Evolutionary conservation across 2,888 invertebrate genomes (phyloP), one percentile per base, ranked within the genome.

Genomic region (Nomada flava): DNA sequence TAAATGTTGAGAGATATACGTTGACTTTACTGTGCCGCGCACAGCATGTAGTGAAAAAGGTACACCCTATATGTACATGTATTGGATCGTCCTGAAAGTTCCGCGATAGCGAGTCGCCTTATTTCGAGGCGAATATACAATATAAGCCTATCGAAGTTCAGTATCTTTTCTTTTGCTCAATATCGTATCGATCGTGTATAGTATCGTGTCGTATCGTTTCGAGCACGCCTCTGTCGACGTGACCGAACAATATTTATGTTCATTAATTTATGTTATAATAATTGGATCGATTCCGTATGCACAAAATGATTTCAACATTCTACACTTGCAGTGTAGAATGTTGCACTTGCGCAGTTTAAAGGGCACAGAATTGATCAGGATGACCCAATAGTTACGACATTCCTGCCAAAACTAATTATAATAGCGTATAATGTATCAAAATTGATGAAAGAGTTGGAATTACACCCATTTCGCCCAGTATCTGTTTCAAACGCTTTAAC

Each of bases 351-450:
- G 42, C 11, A 9, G 42, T 15, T 68, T 4, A 1, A 11, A 11
- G 20, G 36, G 5, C 18, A 36, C 50, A 13, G 2, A 42, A 68
- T 26, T 18, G 42, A n/a, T 55, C 18, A 23, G 15, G 55, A 68
- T 18, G 23, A 23, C 9, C 67, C 79, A 83, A 82, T 91, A 91
- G 90, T 91, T 91, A 90, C 86, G 86, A 92, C 90, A 93, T 93
- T 93, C 93, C 93, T 93, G 93, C 93, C 93, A 93, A 93, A 93
- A 91, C 89, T 91, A 93, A 91, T 91, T 76, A 50, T 77, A 73
- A 64, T 74, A 82, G 72, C 42, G 69, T 74, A 89, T 91, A 88
- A 87, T 89, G 89, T 90, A 92, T 89, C 89, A 83, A 92, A 92
- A 91, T 92, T 92, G 90, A 91, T 89, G 84, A 83, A 83, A 89